Base-by-base conservation (phyloP, 2,888 invertebrate genomes). In the Synanthedon tipuliformis region DNA sequence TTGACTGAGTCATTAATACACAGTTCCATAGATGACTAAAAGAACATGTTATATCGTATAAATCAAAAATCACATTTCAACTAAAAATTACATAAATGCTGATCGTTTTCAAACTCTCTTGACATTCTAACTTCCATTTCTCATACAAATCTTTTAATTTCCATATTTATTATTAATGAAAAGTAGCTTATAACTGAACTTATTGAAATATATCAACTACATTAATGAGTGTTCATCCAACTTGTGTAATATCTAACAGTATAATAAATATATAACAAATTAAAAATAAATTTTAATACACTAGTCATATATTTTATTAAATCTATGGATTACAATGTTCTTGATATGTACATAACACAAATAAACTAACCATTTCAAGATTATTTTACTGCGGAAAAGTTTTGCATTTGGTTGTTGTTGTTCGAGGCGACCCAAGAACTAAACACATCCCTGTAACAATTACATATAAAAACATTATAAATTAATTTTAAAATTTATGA, bases 351-450 rank as follows among this genome's bases (percentile, higher is more conserved):
- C 61, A 61, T 13, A 58, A 53, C 34, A 10, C 34, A 34, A 34
- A 51, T 55, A 52, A n/a, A 45, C 45, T 45, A 45, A 45, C n/a
- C 15, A 12, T 16, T 8, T 18, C 5, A 49, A 23, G 50, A 69
- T 81, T 93, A 94, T 89, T 94, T 94, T 68, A 94, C 94, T 64
- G 93, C 92, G 60, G 93, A 93, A 80, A 92, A 93, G 78, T 91
- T 92, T 86, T 93, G 93, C 76, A 92, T 90, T 81, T 91, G 90
- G 84, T 90, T 92, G 83, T 93, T 94, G 89, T 94, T 93, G 89
- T 95, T 94, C 69, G 93, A 92, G 59, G 94, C 93, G 71, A 95
- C 95, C 95, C 95, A 95, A 59, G 93, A 93, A 74, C 93, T 93
- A 89, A 95, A 95, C 60, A 97, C 96, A 83, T 96, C 96, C 86